These are phyloP conservation scores for Caenorhabditis sp. DNA, from an alignment of 2,888 invertebrate genomes.

Conservation along the genomic window DNA sequence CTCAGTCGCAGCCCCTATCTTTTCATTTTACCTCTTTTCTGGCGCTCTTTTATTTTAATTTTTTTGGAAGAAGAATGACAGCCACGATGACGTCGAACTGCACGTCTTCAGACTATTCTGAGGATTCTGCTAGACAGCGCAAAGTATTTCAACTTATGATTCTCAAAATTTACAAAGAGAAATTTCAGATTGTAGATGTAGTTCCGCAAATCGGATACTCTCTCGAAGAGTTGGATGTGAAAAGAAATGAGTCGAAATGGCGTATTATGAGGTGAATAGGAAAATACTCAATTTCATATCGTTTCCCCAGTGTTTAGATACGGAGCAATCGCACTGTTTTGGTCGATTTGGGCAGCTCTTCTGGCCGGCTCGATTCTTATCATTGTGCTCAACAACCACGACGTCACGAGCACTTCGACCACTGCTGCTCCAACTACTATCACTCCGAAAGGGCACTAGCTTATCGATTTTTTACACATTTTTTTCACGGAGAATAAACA, in stretches of 20 bases:
- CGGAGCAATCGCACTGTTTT: constrained; percentile 48
- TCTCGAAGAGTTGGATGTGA: constrained; percentile 37
- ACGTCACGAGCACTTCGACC: constrained; percentile 43
- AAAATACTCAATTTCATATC: background rate
- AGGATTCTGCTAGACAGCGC: constrained; percentile 16
- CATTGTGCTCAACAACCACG: constrained; percentile 59
- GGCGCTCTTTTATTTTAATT: background rate
- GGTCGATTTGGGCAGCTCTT: constrained; percentile 60
- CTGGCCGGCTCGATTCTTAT: constrained; percentile 61
- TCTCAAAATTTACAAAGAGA: background rate
- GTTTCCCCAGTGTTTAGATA: constrained; percentile 42
- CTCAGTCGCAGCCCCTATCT: constrained; percentile 13
- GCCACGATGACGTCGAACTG: constrained; percentile 7
- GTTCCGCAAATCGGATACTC: constrained; percentile 43
- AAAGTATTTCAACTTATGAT: constrained; percentile 10
- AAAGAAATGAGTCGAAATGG: constrained; percentile 48
- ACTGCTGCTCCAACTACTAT: constrained; percentile 32
- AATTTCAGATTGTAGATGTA: constrained; percentile 12
- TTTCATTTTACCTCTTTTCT: constrained; percentile 1
- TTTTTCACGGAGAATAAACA: no score
- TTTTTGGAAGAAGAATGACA: background rate
- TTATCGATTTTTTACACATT: background rate
- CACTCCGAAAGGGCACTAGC: constrained; percentile 33
- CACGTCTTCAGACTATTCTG: constrained; percentile 4
- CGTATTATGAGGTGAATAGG: constrained; percentile 23